These are phyloP conservation scores for Cylindroiulus punctatus DNA, from an alignment of 2,888 invertebrate genomes.

Conservation along the genomic window DNA sequence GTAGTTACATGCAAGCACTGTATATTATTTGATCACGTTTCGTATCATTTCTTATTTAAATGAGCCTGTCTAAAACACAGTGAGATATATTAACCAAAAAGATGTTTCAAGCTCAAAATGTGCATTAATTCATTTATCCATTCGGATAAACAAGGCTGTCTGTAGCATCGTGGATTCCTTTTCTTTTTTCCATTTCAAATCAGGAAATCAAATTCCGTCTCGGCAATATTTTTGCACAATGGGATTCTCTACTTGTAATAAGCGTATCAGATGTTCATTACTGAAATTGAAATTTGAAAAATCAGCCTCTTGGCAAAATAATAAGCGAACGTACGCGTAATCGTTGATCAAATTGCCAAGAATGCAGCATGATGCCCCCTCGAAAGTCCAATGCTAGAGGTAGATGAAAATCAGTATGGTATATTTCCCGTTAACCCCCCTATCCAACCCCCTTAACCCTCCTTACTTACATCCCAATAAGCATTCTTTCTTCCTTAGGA, in stretches of 20 bases:
- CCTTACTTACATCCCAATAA: slow-evolving; percentile 39
- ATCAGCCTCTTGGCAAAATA: slow-evolving; percentile 52
- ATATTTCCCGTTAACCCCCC: slow-evolving; percentile 1
- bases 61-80: too few species aligned
- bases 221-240: slow-evolving; percentile 40
- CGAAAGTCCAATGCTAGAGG: slow-evolving; percentile 9
- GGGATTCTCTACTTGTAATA: slow-evolving; percentile 46
- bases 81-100: too few species aligned
- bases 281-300: slow-evolving; percentile 51
- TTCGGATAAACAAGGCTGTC: not conserved
- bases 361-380: slow-evolving; percentile 5
- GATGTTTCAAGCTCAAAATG: not conserved
- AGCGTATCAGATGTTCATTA: slow-evolving; percentile 54
- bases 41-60: too few species aligned
- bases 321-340: slow-evolving; percentile 45
- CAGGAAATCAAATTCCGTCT: slow-evolving; percentile 37
- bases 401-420: slow-evolving; percentile 27
- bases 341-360: slow-evolving; percentile 50
- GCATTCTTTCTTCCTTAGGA: slow-evolving; percentile 45
- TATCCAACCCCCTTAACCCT: not conserved
- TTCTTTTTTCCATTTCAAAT: slow-evolving; percentile 41
- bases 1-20: too few species aligned
- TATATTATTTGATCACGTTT: too few species aligned
- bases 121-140: not conserved
- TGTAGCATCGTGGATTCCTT: not conserved